Evolutionary conservation across 2,888 invertebrate genomes (phyloP).

Genomic region (Eupithecia abbreviata): DNA sequence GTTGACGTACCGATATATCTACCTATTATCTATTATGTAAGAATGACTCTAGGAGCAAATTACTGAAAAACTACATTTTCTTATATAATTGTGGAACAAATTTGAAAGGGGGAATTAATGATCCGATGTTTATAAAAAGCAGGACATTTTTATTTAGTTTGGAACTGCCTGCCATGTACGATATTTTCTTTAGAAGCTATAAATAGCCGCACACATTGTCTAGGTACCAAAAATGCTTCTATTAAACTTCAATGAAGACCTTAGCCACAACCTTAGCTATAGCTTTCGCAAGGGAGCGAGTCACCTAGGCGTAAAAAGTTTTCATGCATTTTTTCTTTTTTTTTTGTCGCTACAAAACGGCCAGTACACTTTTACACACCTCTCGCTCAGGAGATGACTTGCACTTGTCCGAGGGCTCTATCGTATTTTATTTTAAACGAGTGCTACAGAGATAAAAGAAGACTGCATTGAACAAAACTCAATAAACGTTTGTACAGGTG

Average conservation of each 20-base stretch:
- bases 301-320: neutral
- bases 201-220: neutral
- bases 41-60: neutral
- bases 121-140: neutral
- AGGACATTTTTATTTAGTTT: neutral
- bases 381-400: no score
- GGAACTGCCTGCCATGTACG: neutral
- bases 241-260: no score
- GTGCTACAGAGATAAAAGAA: neutral
- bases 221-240: neutral
- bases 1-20: neutral
- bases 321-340: neutral
- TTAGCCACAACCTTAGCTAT: no score
- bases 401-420: neutral
- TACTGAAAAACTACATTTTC: neutral
- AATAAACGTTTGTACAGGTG: constrained; percentile 55
- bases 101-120: neutral
- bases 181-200: neutral
- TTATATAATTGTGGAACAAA: neutral
- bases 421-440: neutral
- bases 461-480: neutral
- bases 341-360: neutral
- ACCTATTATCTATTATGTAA: neutral
- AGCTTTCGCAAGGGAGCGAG: neutral
- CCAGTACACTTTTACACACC: neutral